Evolutionary conservation across 2,888 invertebrate species (phyloP).

Genomic region (Petrolisthes cinctipes): DNA sequence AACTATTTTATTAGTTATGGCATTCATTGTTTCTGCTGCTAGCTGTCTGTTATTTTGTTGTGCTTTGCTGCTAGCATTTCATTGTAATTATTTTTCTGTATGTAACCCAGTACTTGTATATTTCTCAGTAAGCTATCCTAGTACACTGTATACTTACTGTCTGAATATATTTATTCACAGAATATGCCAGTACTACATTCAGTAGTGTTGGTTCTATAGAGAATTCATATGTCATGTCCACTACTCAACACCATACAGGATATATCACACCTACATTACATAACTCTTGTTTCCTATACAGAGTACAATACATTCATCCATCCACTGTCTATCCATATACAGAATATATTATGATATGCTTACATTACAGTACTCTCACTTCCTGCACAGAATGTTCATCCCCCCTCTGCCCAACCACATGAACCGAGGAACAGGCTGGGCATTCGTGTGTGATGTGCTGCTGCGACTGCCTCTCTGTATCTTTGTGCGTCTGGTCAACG

Average conservation of each 20-base stretch:
- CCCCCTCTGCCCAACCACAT: conserved; percentile 61
- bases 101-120: neutral
- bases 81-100: neutral
- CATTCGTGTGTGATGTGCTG: conserved; percentile 78
- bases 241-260: too few species aligned
- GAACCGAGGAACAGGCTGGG: conserved; percentile 78
- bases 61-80: neutral
- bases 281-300: too few species aligned
- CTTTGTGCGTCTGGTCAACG: conserved; percentile 78
- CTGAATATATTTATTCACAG: too few species aligned
- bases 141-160: too few species aligned
- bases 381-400: conserved; percentile 60
- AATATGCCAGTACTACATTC: too few species aligned
- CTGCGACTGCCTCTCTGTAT: conserved; percentile 79
- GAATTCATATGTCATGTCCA: too few species aligned
- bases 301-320: too few species aligned
- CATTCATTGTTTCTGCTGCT: neutral
- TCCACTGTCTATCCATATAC: too few species aligned
- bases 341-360: too few species aligned
- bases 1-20: neutral
- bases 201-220: too few species aligned
- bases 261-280: too few species aligned
- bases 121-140: too few species aligned
- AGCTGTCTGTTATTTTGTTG: neutral
- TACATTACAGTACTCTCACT: neutral